Base-by-base conservation (phyloP, 2,888 invertebrate genomes). In the Rhagium mordax region DNA sequence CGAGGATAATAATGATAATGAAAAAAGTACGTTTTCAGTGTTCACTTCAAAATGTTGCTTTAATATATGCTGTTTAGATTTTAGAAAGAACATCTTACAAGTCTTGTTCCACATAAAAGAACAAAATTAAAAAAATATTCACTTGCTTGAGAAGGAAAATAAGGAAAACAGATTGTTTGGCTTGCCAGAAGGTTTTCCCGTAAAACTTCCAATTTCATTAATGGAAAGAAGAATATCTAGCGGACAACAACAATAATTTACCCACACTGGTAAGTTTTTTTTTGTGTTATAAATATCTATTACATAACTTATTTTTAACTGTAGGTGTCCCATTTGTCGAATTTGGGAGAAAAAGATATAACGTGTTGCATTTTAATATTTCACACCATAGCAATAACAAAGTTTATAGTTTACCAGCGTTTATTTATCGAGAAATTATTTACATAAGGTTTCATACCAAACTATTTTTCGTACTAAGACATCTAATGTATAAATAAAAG, bases 101-200 rank as follows among this genome's bases (percentile, higher is more conserved):
- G 15, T 49, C 6, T 49, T 49, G 7, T 49, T 49, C 15, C 49
- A 18, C 7, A 49, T 49, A 49, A 49, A 49, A 16, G 55, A 55
- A 55, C 55, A 55, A 21, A 55, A 55, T 55, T 55, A 18, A 18
- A 55, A 6, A 55, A 55, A 20, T 21, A 55, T 55, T 55, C 55
- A 55, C 0, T 20, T 55, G 18, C 55, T 55, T 5, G 2, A 55
- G 18, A 55, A 55, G 13, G 21, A 55, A 20, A 55, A 55, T 20
- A 55, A 55, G 21, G 55, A 55, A 55, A 20, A 55, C 18, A 55
- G 13, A 21, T 21, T 21, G 7, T 55, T 55, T 55, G 55, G 55
- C 10, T 55, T 55, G 18, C 55, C 55, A 55, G 20, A 18, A 55
- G 55, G 21, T 55, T 55, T n/a, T 55, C 21, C 55, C 24, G 55